These are phyloP conservation scores for Gobio occitaniae DNA, from an alignment of 2,797 vertebrate genomes.

Conservation along the genomic window DNA sequence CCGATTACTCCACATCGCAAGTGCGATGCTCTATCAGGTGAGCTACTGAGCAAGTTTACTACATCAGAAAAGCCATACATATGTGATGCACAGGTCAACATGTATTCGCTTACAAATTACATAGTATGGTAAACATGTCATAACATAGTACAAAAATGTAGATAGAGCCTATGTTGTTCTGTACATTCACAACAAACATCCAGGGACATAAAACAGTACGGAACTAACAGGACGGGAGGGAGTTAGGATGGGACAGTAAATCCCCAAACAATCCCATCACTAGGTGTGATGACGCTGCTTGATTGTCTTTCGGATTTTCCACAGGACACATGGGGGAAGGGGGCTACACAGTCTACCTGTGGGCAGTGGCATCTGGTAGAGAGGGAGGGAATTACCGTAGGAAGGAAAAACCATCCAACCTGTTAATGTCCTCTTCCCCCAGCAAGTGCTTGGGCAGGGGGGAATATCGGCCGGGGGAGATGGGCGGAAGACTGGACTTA, in stretches of 20 bases:
- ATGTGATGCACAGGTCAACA: too few relatives aligned
- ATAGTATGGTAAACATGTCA: background rate
- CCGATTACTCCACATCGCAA: background rate
- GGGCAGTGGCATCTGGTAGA: slow-evolving; percentile 65
- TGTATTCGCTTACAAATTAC: background rate
- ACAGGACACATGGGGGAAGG: slow-evolving; percentile 50
- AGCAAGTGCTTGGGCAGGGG: slow-evolving; percentile 95
- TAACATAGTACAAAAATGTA: background rate
- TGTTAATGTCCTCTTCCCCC: slow-evolving; percentile 96
- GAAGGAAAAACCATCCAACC: slow-evolving; percentile 90
- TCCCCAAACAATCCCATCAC: slow-evolving; percentile 59
- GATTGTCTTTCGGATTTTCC: slow-evolving; percentile 55
- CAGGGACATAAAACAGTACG: slow-evolving; percentile 24
- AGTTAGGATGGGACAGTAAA: slow-evolving; percentile 43
- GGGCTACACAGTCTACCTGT: slow-evolving; percentile 69
- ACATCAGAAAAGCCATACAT: background rate
- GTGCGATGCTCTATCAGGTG: background rate
- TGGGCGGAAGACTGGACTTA: slow-evolving; percentile 88
- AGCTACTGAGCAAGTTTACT: slow-evolving; percentile 9
- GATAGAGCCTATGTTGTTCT: background rate
- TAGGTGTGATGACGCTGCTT: slow-evolving; percentile 40
- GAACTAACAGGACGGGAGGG: slow-evolving; percentile 38
- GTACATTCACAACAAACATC: slow-evolving; percentile 36
- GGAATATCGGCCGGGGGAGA: slow-evolving; percentile 94
- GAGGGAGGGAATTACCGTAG: slow-evolving; percentile 81